These are phyloP conservation scores for Tetranychus urticae DNA, from an alignment of 1,140 invertebrate genomes.

Conservation along the genomic window DNA sequence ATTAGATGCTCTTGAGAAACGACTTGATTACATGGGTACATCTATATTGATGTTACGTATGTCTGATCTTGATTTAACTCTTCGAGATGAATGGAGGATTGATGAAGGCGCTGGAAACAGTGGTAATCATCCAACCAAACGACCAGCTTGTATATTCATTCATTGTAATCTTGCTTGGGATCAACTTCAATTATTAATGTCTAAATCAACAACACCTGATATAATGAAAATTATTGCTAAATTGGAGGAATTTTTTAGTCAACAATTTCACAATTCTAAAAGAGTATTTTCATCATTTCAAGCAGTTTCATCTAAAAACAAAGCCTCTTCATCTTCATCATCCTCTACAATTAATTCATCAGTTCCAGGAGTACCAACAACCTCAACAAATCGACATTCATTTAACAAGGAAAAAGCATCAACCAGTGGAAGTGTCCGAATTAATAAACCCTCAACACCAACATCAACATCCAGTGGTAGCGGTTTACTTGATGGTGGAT, in stretches of 20 bases:
- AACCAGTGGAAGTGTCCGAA: slow-evolving; percentile 15
- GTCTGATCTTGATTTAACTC: slow-evolving; percentile 44
- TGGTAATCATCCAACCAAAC: slow-evolving; percentile 15
- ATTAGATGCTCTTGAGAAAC: slow-evolving; percentile 56
- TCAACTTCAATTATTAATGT: slow-evolving; percentile 83
- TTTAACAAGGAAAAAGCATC: slow-evolving; percentile 15
- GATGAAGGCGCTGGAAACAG: slow-evolving; percentile 17
- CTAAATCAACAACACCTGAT: slow-evolving; percentile 83
- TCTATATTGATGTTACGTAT: slow-evolving; percentile 66
- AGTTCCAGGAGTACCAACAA: not conserved
- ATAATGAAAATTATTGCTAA: slow-evolving; percentile 87
- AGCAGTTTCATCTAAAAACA: slow-evolving; percentile 31
- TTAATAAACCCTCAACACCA: not conserved
- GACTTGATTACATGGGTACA: slow-evolving; percentile 80
- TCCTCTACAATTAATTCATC: too few relatives aligned
- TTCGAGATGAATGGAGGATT: slow-evolving; percentile 60
- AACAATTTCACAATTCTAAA: slow-evolving; percentile 79
- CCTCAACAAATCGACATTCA: not conserved
- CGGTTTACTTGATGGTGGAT: not conserved
- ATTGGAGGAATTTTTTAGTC: slow-evolving; percentile 84
- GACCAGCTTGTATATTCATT: slow-evolving; percentile 70
- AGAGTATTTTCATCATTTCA: slow-evolving; percentile 53
- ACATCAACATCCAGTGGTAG: not conserved
- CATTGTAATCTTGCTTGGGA: slow-evolving; percentile 82
- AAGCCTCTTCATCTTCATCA: not conserved